Conservation (phyloP, 2,113 vertebrate species). For the Neodontobutis hainanensis region DNA sequence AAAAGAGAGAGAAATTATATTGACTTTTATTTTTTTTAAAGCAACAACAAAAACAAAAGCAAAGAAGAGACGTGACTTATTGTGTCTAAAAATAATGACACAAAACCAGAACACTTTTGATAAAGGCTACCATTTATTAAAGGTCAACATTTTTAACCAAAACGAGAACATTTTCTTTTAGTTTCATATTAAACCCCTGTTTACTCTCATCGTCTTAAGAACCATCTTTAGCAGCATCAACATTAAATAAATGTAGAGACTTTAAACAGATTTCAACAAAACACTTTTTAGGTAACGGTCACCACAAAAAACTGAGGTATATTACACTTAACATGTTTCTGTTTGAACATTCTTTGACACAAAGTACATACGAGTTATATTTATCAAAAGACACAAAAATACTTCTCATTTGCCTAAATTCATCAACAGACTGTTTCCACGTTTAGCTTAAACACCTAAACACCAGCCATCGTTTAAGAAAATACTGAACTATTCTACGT, state of each 20-base stretch:
- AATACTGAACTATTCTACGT: constrained; percentile 14
- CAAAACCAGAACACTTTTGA: constrained; percentile 9
- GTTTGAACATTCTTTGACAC: constrained; percentile 65
- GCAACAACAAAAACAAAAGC: no score
- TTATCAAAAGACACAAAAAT: constrained; percentile 69
- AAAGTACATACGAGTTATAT: constrained; percentile 44
- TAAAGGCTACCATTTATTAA: constrained; percentile 46
- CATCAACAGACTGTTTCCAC: constrained; percentile 9
- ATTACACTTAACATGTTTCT: constrained; percentile 52
- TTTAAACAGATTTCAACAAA: constrained; percentile 35
- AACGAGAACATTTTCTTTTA: constrained; percentile 24
- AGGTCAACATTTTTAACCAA: constrained; percentile 32
- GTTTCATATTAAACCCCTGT: constrained; percentile 10
- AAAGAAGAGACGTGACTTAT: no score
- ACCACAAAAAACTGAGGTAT: constrained; percentile 59
- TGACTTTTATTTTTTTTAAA: no score
- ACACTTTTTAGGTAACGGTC: constrained; percentile 35
- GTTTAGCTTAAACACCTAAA: constrained; percentile 8
- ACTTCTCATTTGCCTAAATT: constrained; percentile 54
- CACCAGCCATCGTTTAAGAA: not conserved
- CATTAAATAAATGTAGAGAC: constrained; percentile 46
- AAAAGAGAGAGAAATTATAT: no score
- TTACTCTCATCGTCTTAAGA: not conserved
- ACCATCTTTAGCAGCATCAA: constrained; percentile 32
- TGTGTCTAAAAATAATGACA: not conserved